Base-by-base conservation (phyloP, 2,113 vertebrate genomes). In the Prionailurus bengalensis region DNA sequence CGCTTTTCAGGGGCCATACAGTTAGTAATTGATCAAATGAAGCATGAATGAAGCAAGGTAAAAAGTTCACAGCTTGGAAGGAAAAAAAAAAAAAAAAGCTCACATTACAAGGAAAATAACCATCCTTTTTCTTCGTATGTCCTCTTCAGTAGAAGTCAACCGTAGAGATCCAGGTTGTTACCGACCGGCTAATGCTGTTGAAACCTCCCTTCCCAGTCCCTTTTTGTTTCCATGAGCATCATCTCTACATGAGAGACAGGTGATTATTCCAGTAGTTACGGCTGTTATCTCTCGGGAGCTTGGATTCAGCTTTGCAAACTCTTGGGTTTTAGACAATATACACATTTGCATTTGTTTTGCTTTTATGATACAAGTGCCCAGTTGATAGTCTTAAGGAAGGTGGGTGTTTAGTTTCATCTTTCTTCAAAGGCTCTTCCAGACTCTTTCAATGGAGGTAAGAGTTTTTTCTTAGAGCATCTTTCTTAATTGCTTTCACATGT, bases 61-160 rank as follows among this genome's bases (percentile, higher is more conserved):
- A 98, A 98, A 98, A 98, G 96, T 98, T 98, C 97, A 98, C 89
- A 39, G 81, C 79, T 79, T 93, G 4, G 90, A 95, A 88, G 1
- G 33, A 86, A 92, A 78, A 55, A 79, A 90, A 90, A 78, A 90
- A 81, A 88, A 95, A 90, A 88, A 94, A 87, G 93, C 96, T 98
- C 95, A 80, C 89, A 19, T 97, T 98, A 96, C 97, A 89, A 92
- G 94, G 93, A 91, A 95, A 98, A 97, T 83, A 97, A 80, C n/a
- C 66, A 84, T 81, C 76, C 45, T 45, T 87, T 88, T 82, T 42
- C 55, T 96, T 84, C 8, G 31, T 25, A 17, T 27, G 55, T 74
- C 53, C 71, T 92, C 66, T 82, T 53, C 19, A 7, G 51, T 33
- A 8, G 36, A 76, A 95, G 61, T 83, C 94, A 89, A 53, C 70